phyloP scores from a whole-genome alignment of 2,113 vertebrate species.

The Hippocampus comes region DNA sequence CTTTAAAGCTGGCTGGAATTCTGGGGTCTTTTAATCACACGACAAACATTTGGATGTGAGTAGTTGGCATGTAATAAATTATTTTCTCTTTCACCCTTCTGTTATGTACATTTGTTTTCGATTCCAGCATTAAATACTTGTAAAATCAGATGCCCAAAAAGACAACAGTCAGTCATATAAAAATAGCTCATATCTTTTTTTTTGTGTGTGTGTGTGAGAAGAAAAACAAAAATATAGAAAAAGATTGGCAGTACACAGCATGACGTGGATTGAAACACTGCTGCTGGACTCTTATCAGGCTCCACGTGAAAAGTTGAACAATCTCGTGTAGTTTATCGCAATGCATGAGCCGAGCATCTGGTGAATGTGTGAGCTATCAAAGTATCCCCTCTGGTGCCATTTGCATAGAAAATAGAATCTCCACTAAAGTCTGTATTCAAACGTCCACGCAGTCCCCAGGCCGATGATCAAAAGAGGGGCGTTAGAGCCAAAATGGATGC shows the following conservation, averaged over 20 bases:
- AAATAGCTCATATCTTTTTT: slow-evolving; percentile 59
- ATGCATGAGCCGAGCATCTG: slow-evolving; percentile 42
- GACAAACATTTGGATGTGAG: slow-evolving; percentile 62
- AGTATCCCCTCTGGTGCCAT: slow-evolving; percentile 30
- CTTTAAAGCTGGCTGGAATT: slow-evolving; percentile 79
- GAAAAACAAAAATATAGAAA: slow-evolving; percentile 22
- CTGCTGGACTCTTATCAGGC: slow-evolving; percentile 68
- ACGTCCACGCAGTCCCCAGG: not conserved
- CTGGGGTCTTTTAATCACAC: slow-evolving; percentile 68
- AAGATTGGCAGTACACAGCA: slow-evolving; percentile 87
- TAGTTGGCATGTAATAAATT: slow-evolving; percentile 84
- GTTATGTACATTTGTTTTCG: slow-evolving; percentile 79
- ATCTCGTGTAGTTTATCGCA: slow-evolving; percentile 39
- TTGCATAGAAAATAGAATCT: slow-evolving; percentile 68
- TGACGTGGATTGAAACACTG: slow-evolving; percentile 65
- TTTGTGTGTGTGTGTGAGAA: slow-evolving; percentile 12
- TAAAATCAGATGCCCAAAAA: slow-evolving; percentile 76
- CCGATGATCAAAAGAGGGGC: slow-evolving; percentile 48
- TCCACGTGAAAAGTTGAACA: slow-evolving; percentile 21
- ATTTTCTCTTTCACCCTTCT: slow-evolving; percentile 78
- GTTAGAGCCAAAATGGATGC: slow-evolving; percentile 74
- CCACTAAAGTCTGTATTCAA: slow-evolving; percentile 20
- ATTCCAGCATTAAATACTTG: slow-evolving; percentile 91
- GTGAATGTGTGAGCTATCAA: slow-evolving; percentile 37
- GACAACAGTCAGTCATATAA: slow-evolving; percentile 70